Conservation (phyloP, 2,797 vertebrate species). For the Rhodeus uyekii region DNA sequence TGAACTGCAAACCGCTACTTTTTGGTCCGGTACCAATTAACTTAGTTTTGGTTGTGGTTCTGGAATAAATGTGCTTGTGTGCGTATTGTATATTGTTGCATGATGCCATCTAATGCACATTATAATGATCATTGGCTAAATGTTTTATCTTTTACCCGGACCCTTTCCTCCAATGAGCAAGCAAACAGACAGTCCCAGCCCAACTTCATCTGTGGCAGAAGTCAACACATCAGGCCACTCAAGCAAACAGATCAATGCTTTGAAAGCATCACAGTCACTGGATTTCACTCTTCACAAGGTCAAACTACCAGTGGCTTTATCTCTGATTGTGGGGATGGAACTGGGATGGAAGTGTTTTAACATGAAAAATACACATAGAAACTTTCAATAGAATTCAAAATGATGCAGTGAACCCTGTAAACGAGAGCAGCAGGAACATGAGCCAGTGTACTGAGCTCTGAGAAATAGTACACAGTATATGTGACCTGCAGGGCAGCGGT, state of each 20-base stretch:
- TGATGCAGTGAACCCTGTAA: constrained; percentile 4
- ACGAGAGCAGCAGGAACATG: neutral
- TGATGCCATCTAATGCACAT: neutral
- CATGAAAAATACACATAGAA: neutral
- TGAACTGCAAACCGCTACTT: neutral
- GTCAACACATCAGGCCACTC: neutral
- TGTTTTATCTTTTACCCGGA: neutral
- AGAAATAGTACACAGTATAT: neutral
- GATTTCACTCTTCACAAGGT: neutral
- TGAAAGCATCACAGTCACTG: neutral
- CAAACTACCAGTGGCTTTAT: neutral
- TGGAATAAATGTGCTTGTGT: neutral
- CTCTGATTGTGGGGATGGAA: neutral
- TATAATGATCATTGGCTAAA: neutral
- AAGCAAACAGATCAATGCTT: constrained; percentile 24
- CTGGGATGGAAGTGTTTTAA: neutral
- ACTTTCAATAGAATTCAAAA: neutral
- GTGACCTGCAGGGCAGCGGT: neutral
- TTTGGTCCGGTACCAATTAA: neutral
- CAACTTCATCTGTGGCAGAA: neutral
- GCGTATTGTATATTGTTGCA: neutral
- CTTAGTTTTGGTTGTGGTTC: neutral
- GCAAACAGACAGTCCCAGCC: neutral
- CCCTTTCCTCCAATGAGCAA: neutral
- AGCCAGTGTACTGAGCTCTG: neutral